A percentile compares a stretch with the other conserved stretches of the same genome.
phyloP scores from a whole-genome alignment of 2,113 vertebrate genomes.

The Notothenia coriiceps region DNA sequence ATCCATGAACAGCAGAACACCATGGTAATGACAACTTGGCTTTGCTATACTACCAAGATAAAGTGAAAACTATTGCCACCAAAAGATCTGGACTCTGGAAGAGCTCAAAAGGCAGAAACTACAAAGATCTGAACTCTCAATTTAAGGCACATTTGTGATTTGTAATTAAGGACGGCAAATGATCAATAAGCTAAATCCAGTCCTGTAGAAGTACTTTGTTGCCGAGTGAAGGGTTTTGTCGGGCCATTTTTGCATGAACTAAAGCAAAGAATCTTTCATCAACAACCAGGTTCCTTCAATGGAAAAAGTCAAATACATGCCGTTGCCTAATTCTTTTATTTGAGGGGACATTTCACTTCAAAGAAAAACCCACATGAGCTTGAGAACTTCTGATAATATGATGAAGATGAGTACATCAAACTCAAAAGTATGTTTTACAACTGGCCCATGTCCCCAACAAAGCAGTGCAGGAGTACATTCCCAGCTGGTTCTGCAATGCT shows the following conservation, averaged over 20 bases:
- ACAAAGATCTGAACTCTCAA: not conserved
- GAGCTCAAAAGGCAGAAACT: not conserved
- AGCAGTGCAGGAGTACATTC: constrained; percentile 56
- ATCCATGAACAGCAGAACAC: not conserved
- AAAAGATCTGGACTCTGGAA: not conserved
- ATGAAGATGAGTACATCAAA: constrained; percentile 16
- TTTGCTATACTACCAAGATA: not conserved
- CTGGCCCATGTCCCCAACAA: constrained; percentile 34
- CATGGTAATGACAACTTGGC: not conserved
- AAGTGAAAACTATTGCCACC: not conserved
- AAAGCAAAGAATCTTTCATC: not conserved
- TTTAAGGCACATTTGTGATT: no score
- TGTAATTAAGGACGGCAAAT: not conserved
- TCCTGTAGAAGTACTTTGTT: not conserved
- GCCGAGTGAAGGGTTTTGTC: not conserved
- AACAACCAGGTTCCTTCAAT: not conserved
- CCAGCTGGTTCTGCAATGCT: constrained; percentile 67
- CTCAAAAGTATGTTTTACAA: constrained; percentile 7
- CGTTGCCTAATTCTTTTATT: constrained; percentile 1
- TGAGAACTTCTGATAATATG: constrained; percentile 8
- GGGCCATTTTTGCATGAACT: not conserved
- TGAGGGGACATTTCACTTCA: not conserved
- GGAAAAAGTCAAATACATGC: not conserved
- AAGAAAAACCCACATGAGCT: constrained; percentile 6
- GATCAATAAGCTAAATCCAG: not conserved